Evolutionary conservation across 1,140 invertebrate species (phyloP).

Genomic region (Drosophila nebulosa): DNA sequence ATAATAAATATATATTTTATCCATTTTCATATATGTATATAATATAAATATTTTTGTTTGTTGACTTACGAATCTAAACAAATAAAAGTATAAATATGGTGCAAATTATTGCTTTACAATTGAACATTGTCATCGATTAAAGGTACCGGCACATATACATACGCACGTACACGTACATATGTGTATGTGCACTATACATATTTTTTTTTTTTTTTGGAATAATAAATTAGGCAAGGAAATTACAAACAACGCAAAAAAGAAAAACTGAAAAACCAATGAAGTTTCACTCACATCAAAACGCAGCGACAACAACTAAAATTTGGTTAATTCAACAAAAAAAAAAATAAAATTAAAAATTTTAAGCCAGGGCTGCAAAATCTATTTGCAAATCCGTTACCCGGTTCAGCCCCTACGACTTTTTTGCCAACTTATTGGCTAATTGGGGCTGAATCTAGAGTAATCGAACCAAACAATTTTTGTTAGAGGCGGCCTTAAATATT

Average conservation of each 20-base stretch:
- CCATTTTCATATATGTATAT: neutral
- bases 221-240: constrained; percentile 20
- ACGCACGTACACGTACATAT: neutral
- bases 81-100: constrained; percentile 39
- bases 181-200: constrained; percentile 1
- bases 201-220: constrained; percentile 10
- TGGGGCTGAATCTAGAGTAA: too few relatives aligned
- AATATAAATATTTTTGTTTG: constrained; percentile 19
- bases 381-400: neutral
- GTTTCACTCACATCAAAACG: too few relatives aligned
- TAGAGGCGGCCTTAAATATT: neutral
- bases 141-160: constrained; percentile 13
- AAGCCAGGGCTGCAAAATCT: neutral
- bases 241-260: constrained; percentile 2
- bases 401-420: too few relatives aligned
- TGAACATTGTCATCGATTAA: constrained; percentile 38
- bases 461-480: too few relatives aligned
- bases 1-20: constrained; percentile 56
- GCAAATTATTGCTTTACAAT: constrained; percentile 62
- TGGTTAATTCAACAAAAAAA: neutral
- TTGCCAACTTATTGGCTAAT: too few relatives aligned
- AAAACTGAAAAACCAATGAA: neutral
- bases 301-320: too few relatives aligned
- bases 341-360: neutral
- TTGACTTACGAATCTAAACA: constrained; percentile 56